Base-by-base conservation (phyloP, 2,113 vertebrate species). In the Egretta garzetta region DNA sequence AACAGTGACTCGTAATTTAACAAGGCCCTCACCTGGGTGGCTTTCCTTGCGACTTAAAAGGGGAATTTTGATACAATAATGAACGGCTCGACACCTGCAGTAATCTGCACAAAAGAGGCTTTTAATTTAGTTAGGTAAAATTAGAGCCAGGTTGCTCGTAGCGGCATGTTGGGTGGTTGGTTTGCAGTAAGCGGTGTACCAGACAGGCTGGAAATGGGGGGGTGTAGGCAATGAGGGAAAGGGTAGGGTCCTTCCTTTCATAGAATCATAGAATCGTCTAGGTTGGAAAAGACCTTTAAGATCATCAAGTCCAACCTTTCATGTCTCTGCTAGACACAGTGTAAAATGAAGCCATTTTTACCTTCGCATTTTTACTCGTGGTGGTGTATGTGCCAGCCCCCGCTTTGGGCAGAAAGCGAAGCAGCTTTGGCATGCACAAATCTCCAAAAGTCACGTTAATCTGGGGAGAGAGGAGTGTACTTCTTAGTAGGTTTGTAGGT, bases 371-470 rank as follows among this genome's bases (percentile, higher is more conserved):
- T 53, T 82, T 60, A 6, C 32, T 63, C 0, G 0, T 41, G 15
- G 32, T 43, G 23, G 4, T 7, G 20, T 43, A 6, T 6, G 9
- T 0, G 2, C 52, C 1, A 3, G 35, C 30, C 30, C 6, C 0
- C 0, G n/a, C 41, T 27, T 27, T 3, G 2, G 27, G 52, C 41
- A 50, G 53, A 30, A 14, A 56, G 17, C 1, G 5, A 45, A 83
- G 37, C 75, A 27, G 64, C 60, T 80, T 81, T 6, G 2, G 9
- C 4, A 14, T 7, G 71, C 18, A 5, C 37, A 10, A 4, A n/a
- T 39, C 33, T 84, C 39, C 28, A 35, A 6, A 37, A 80, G 7
- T 9, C 33, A 23, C 0, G 0, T 50, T 62, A 5, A 33, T 33
- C 45, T 60, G 3, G 58, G 72, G 64, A n/a, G 41, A 60, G 26